A percentile compares a stretch with the other conserved stretches of the same genome.
These are phyloP conservation scores for Oscheius sp. DNA, from an alignment of 2,888 invertebrate species.

Conservation along the genomic window DNA sequence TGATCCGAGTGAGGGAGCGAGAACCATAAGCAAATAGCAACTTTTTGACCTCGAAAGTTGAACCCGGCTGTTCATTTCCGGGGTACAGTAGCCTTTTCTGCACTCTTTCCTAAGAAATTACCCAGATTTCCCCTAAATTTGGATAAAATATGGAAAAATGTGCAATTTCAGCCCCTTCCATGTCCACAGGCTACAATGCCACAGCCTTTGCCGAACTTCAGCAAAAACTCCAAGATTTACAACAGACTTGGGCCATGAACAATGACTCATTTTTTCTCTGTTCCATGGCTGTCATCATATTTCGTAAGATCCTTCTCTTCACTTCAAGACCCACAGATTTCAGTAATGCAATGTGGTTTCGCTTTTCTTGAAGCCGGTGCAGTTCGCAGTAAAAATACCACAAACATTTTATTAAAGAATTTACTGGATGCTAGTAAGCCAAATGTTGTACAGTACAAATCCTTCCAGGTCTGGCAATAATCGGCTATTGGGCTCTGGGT, in stretches of 20 bases:
- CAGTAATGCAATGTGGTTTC: conserved; percentile 77
- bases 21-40: too few relatives aligned
- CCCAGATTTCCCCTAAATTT: too few relatives aligned
- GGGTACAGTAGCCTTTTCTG: too few relatives aligned
- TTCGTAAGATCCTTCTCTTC: conserved; percentile 53
- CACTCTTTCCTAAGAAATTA: too few relatives aligned
- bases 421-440: conserved; percentile 75
- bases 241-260: conserved; percentile 3
- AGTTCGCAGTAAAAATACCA: conserved; percentile 76
- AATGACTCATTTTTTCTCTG: conserved; percentile 63
- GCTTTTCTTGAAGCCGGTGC: conserved; percentile 77
- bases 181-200: too few relatives aligned
- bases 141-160: too few relatives aligned
- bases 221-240: neutral
- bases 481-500: conserved; percentile 76
- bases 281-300: conserved; percentile 69
- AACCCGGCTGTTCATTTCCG: too few relatives aligned
- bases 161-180: too few relatives aligned
- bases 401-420: conserved; percentile 77
- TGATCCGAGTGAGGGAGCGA: too few relatives aligned
- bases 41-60: too few relatives aligned
- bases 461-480: conserved; percentile 68
- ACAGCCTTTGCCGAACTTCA: too few relatives aligned
- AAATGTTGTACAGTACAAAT: neutral
- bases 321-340: conserved; percentile 17